Conservation (phyloP, 2,888 invertebrate species). For the Schizaphis graminum region DNA sequence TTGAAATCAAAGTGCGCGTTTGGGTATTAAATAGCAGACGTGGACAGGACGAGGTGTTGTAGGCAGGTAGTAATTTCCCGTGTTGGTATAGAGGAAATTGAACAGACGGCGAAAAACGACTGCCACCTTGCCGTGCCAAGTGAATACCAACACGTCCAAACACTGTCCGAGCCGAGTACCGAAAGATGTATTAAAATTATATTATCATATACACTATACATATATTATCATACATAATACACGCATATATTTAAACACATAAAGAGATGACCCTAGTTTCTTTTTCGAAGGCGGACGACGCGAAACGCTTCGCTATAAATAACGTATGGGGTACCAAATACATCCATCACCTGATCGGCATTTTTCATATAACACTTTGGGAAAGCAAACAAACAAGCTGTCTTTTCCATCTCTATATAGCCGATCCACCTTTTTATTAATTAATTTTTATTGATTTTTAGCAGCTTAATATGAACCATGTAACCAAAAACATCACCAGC, state of each 20-base stretch:
- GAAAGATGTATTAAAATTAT: slow-evolving; percentile 14
- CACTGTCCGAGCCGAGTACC: neutral
- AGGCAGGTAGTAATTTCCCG: slow-evolving; percentile 7
- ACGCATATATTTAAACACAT: neutral
- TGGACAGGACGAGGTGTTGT: neutral
- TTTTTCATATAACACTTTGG: neutral
- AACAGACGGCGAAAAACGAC: slow-evolving; percentile 34
- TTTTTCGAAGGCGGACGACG: neutral
- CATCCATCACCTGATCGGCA: slow-evolving; percentile 38
- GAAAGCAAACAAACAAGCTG: neutral
- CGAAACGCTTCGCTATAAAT: slow-evolving; percentile 45
- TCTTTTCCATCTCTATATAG: neutral
- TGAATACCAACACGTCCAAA: neutral
- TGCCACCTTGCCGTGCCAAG: neutral
- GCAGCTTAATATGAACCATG: neutral
- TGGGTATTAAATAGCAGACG: neutral
- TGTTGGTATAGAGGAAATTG: neutral
- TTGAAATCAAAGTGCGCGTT: slow-evolving; percentile 7
- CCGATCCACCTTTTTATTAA: neutral
- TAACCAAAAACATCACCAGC: neutral
- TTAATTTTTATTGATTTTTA: slow-evolving; percentile 28
- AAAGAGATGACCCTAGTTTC: slow-evolving; percentile 11
- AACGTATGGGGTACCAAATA: neutral
- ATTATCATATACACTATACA: neutral
- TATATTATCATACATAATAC: slow-evolving; percentile 26